These are phyloP conservation scores for Upupa epops DNA, from an alignment of 2,113 vertebrate genomes.

Conservation along the genomic window DNA sequence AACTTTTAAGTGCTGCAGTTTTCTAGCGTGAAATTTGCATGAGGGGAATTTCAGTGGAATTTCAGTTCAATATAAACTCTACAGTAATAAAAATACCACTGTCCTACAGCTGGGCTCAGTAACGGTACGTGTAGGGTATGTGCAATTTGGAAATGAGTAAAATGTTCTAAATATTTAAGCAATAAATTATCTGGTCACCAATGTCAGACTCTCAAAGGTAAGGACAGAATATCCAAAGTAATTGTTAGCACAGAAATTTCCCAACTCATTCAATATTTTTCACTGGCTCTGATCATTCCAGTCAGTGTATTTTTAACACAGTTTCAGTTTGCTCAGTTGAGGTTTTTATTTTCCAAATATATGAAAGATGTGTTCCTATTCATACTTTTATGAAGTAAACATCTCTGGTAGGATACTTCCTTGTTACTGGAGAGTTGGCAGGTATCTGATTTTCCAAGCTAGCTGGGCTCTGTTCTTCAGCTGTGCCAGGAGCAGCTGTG, in stretches of 20 bases:
- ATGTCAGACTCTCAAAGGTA: not conserved
- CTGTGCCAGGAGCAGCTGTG: not conserved
- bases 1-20: not conserved
- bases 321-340: not conserved
- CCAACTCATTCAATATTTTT: not conserved
- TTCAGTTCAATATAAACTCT: not conserved
- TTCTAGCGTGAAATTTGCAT: not conserved
- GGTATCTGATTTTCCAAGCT: not conserved
- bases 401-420: not conserved
- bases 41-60: not conserved
- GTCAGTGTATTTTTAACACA: not conserved
- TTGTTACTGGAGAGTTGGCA: not conserved
- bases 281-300: not conserved
- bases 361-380: not conserved
- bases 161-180: not conserved
- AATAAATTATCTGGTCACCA: not conserved
- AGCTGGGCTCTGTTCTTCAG: not conserved
- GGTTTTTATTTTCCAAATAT: not conserved
- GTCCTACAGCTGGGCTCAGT: not conserved
- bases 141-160: not conserved
- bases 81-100: not conserved
- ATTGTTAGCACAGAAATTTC: not conserved
- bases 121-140: not conserved
- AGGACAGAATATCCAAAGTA: not conserved
- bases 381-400: too few species aligned